phyloP scores from a whole-genome alignment of 1,140 invertebrate species.

The Nephila pilipes region DNA sequence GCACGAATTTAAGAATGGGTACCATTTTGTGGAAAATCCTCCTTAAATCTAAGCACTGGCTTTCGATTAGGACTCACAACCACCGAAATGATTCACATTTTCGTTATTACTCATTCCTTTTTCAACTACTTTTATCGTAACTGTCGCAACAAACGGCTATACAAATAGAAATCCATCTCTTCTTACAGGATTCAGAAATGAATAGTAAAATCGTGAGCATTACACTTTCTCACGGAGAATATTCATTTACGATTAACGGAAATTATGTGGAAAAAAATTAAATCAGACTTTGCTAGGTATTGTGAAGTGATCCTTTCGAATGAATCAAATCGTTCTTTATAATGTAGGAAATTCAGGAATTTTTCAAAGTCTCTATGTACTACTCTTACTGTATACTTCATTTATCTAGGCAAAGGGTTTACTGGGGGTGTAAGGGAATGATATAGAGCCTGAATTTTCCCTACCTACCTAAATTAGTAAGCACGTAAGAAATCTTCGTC shows the following conservation, averaged over 20 bases:
- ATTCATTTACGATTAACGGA: constrained; percentile 56
- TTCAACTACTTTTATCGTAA: background rate
- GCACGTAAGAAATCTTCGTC: constrained; percentile 57
- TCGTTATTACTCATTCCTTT: background rate
- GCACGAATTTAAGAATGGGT: background rate
- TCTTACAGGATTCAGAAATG: background rate
- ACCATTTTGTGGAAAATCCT: constrained; percentile 74
- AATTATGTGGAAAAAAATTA: constrained; percentile 29
- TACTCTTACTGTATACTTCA: constrained; percentile 67
- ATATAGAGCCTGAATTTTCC: constrained; percentile 65
- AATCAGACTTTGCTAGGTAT: constrained; percentile 23
- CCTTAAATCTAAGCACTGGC: constrained; percentile 43
- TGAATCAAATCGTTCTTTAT: background rate
- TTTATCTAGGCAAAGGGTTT: constrained; percentile 47
- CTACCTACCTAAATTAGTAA: constrained; percentile 71
- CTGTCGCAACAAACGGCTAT: background rate
- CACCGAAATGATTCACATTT: background rate
- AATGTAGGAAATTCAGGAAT: constrained; percentile 60
- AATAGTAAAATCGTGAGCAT: background rate
- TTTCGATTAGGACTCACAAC: constrained; percentile 54
- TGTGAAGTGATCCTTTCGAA: background rate
- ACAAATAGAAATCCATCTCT: background rate
- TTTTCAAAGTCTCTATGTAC: constrained; percentile 53
- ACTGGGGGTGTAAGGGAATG: constrained; percentile 32
- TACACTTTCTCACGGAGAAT: background rate